A percentile compares a stretch with the other conserved stretches of the same genome.
Evolutionary conservation across 2,797 vertebrate species (phyloP).

Genomic region (Neosilurus mollespiculum): DNA sequence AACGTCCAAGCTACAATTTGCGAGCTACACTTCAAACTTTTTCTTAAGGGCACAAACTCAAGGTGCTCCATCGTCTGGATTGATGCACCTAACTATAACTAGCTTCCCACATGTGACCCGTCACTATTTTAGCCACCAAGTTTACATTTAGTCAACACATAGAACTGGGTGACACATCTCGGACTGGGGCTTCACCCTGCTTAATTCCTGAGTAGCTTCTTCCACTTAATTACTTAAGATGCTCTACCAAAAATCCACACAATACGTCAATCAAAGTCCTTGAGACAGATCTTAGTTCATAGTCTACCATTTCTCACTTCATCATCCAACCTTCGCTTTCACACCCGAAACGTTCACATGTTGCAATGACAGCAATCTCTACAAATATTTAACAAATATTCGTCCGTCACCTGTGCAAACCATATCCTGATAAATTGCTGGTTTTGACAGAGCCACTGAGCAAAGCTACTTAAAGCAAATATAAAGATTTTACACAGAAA

Average conservation of each 20-base stretch:
- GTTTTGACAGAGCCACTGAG: background rate
- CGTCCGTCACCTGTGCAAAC: background rate
- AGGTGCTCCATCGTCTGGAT: background rate
- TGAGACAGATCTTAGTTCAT: background rate
- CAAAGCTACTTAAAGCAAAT: constrained; percentile 52
- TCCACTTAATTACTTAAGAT: background rate
- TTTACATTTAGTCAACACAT: background rate
- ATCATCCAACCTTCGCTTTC: background rate
- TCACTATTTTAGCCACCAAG: background rate
- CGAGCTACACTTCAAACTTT: no score
- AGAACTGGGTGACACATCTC: no score
- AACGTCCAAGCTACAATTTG: no score
- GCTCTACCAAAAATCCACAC: background rate
- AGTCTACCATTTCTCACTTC: background rate
- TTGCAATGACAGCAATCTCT: background rate
- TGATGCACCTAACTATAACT: background rate
- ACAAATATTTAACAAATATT: background rate
- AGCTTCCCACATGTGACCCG: background rate
- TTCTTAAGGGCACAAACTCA: no score
- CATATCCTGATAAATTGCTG: background rate
- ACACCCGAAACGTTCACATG: background rate
- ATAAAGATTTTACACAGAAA: constrained; percentile 54
- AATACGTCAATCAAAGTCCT: no score
- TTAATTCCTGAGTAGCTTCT: background rate
- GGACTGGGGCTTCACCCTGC: background rate